These are phyloP conservation scores for Ctenopoma multispine DNA, from an alignment of 2,797 vertebrate species.

Conservation along the genomic window DNA sequence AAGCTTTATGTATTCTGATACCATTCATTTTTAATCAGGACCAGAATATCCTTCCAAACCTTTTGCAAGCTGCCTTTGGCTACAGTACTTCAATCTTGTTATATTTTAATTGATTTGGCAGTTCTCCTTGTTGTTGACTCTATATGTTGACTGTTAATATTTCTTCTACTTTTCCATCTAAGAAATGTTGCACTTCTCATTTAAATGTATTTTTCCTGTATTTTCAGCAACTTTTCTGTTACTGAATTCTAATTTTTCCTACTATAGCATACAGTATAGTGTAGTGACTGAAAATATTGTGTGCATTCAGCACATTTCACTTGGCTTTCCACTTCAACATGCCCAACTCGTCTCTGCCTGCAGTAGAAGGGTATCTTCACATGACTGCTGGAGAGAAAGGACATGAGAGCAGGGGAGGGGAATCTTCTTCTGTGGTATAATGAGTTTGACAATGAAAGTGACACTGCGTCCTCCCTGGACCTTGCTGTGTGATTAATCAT, in stretches of 20 bases:
- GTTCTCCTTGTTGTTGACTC: constrained; percentile 49
- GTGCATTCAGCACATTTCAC: constrained; percentile 74
- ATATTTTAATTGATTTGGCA: constrained; percentile 70
- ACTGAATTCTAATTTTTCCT: constrained; percentile 48
- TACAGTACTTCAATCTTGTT: constrained; percentile 60
- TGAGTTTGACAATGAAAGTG: constrained; percentile 85
- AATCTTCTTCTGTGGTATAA: constrained; percentile 75
- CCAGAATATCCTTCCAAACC: constrained; percentile 76
- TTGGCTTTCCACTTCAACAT: constrained; percentile 44
- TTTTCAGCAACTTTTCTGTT: constrained; percentile 41
- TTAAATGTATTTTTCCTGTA: constrained; percentile 27
- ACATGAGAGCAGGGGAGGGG: constrained; percentile 59
- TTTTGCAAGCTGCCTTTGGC: constrained; percentile 62
- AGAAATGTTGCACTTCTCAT: constrained; percentile 28
- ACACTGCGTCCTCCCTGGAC: constrained; percentile 79
- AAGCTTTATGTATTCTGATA: constrained; percentile 84
- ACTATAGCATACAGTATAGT: constrained; percentile 17
- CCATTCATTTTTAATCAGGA: constrained; percentile 85
- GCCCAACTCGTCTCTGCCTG: constrained; percentile 44
- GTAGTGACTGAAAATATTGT: constrained; percentile 40
- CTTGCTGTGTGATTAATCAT: constrained; percentile 83
- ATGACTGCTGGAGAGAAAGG: constrained; percentile 64
- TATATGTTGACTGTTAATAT: constrained; percentile 56
- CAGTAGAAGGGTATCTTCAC: constrained; percentile 56
- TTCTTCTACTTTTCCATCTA: constrained; percentile 44